Evolutionary conservation across 2,888 invertebrate species (phyloP).

Genomic region (Cantharis lateralis): DNA sequence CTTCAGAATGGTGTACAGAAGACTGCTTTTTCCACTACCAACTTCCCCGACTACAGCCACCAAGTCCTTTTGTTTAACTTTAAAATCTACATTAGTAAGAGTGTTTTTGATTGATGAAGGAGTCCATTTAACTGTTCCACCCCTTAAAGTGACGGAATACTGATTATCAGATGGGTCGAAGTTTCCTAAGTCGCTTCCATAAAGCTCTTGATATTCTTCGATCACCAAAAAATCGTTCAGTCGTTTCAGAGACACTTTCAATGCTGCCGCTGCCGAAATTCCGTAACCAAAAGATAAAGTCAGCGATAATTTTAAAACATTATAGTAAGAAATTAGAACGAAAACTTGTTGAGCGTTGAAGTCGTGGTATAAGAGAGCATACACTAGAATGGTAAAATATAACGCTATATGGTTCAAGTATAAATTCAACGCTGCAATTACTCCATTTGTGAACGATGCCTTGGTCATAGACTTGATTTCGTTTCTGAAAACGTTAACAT

Average conservation of each 20-base stretch:
- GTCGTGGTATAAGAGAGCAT: slow-evolving; percentile 69
- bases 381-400: slow-evolving; percentile 81
- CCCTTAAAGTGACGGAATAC: not conserved
- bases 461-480: slow-evolving; percentile 74
- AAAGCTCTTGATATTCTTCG: slow-evolving; percentile 52
- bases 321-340: slow-evolving; percentile 88
- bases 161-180: not conserved
- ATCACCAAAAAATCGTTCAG: slow-evolving; percentile 64
- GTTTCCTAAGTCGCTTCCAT: not conserved
- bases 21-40: slow-evolving; percentile 64
- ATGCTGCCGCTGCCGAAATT: slow-evolving; percentile 80
- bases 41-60: slow-evolving; percentile 69
- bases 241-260: slow-evolving; percentile 73
- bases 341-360: slow-evolving; percentile 85
- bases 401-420: slow-evolving; percentile 87
- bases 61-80: slow-evolving; percentile 41
- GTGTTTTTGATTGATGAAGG: slow-evolving; percentile 36
- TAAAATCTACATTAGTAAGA: slow-evolving; percentile 42
- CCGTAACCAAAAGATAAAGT: slow-evolving; percentile 91
- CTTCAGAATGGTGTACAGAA: slow-evolving; percentile 64
- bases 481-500: slow-evolving; percentile 56
- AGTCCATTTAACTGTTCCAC: slow-evolving; percentile 42
- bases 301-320: slow-evolving; percentile 84
- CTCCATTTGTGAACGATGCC: slow-evolving; percentile 58
- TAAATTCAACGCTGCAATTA: slow-evolving; percentile 66